These are phyloP conservation scores for Drosophila lacteicornis DNA, from an alignment of 1,140 invertebrate species.

Conservation along the genomic window DNA sequence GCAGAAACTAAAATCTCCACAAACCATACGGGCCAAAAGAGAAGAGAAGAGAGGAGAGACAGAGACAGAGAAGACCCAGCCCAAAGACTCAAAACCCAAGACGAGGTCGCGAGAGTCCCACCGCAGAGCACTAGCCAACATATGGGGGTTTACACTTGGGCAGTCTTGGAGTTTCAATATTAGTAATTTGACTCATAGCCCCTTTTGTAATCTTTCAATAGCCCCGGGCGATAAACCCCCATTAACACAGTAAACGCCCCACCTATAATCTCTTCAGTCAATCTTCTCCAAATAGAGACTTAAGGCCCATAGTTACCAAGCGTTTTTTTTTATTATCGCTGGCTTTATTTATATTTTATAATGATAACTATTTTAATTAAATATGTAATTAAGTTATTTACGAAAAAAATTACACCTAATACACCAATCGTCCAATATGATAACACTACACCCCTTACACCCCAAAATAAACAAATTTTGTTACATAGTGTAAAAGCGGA, in stretches of 20 bases:
- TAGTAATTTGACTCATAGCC: neutral
- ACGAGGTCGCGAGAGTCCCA: constrained; percentile 52
- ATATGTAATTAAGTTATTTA: neutral
- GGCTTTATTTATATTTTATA: no score
- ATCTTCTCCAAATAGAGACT: no score
- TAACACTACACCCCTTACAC: neutral
- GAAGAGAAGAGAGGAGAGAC: constrained; percentile 32
- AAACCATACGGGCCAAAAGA: constrained; percentile 58
- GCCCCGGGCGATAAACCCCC: no score
- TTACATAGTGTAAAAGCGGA: constrained; percentile 40
- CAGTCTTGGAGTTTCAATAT: no score
- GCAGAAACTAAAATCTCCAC: constrained; percentile 74
- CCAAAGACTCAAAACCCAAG: constrained; percentile 43
- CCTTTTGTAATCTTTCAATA: no score
- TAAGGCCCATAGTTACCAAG: no score
- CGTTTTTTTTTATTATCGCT: no score
- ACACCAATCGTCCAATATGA: neutral
- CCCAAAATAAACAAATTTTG: constrained; percentile 5
- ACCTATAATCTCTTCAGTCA: no score
- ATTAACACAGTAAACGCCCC: no score
- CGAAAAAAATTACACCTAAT: neutral
- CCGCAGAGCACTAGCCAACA: constrained; percentile 32
- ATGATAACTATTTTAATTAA: no score
- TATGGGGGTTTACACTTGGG: neutral
- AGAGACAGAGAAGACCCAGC: constrained; percentile 37